Conservation (phyloP, 2,113 vertebrate genomes). For the Nymphicus hollandicus region DNA sequence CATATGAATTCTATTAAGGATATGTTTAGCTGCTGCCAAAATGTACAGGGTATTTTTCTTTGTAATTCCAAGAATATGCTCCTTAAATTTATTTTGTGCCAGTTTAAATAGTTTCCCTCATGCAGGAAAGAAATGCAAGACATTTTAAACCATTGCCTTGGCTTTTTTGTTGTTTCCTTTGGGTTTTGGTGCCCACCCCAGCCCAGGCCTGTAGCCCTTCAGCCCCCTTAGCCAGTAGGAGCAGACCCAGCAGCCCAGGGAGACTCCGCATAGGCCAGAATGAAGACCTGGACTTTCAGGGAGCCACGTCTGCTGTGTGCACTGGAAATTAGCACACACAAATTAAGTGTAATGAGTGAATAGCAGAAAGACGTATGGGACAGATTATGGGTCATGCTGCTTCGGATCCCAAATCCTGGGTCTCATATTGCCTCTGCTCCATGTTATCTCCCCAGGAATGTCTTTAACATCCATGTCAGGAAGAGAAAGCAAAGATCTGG, state of each 20-base stretch:
- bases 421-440: background rate
- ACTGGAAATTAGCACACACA: background rate
- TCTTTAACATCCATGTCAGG: background rate
- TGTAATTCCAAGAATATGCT: conserved; percentile 80
- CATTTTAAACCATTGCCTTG: conserved; percentile 20
- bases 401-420: background rate
- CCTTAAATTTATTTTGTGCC: conserved; percentile 78
- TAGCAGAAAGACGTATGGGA: background rate
- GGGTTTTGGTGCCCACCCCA: background rate
- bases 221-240: background rate
- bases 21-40: conserved; percentile 87
- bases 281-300: background rate
- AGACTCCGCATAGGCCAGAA: background rate
- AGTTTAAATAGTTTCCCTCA: conserved; percentile 71
- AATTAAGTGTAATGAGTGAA: background rate
- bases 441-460: accelerated
- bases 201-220: background rate
- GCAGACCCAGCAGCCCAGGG: background rate
- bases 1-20: conserved; percentile 93
- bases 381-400: background rate
- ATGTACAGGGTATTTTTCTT: conserved; percentile 73
- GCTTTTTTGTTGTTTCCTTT: background rate
- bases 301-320: accelerated
- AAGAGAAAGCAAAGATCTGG: background rate
- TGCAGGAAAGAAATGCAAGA: conserved; percentile 57